Evolutionary conservation across 2,797 vertebrate genomes (phyloP).

Genomic region (Danio jaintianensis): DNA sequence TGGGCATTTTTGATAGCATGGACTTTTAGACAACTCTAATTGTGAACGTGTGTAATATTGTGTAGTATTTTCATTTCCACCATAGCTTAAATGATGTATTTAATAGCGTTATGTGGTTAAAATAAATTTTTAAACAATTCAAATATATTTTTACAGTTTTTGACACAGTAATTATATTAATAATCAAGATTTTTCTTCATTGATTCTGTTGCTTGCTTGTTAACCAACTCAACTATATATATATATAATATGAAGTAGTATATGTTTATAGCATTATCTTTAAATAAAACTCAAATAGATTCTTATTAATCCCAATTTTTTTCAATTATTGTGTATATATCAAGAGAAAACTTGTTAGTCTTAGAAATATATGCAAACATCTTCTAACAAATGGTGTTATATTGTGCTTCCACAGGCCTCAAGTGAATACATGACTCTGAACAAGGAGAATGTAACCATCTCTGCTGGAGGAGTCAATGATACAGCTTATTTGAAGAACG

Average conservation of each 20-base stretch:
- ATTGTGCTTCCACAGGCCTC: slow-evolving; percentile 60
- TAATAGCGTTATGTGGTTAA: not conserved
- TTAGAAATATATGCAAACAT: not conserved
- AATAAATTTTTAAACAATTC: not conserved
- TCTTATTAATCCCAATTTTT: not conserved
- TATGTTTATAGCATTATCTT: no score
- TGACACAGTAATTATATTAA: no score
- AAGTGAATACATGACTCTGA: slow-evolving; percentile 64
- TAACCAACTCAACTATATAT: no score
- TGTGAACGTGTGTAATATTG: no score
- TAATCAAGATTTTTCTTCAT: no score
- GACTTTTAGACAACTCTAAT: no score
- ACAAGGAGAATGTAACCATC: fast-evolving
- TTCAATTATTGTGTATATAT: not conserved
- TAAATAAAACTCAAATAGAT: not conserved
- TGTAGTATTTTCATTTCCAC: not conserved
- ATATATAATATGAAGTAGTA: not conserved
- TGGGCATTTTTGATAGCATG: no score
- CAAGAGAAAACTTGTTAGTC: not conserved
- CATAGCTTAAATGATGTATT: not conserved
- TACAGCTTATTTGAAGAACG: not conserved
- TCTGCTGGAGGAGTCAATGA: fast-evolving
- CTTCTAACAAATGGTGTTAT: not conserved
- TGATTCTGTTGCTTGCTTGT: no score
- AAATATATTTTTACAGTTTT: no score